Base-by-base conservation (phyloP, 2,888 invertebrate genomes). In the Cosmia trapezina region DNA sequence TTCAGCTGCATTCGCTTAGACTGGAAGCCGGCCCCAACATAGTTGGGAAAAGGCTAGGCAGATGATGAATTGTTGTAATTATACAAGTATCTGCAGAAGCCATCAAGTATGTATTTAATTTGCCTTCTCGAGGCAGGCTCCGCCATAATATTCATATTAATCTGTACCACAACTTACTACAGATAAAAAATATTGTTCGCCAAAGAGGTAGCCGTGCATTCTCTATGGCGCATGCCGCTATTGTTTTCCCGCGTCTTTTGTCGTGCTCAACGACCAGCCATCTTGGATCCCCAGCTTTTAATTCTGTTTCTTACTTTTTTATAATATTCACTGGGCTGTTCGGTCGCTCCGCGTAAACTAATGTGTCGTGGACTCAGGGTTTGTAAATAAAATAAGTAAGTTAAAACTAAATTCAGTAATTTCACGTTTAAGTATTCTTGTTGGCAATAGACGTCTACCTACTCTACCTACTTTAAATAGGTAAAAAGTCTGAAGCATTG, bases 181-280 rank as follows among this genome's bases (percentile, higher is more conserved):
- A 79, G 70, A 75, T 3, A 28, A 28, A 28, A 28, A 77, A 73
- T 60, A 87, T 72, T 75, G 62, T 77, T 62, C 70, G 67, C 70
- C 73, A 82, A 86, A 84, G 78, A 82, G 74, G 79, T 90, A 87
- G 86, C 88, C 80, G 86, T 89, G 89, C 88, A 85, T 88, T 90
- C 87, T 90, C 86, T 87, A 86, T 86, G 86, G 84, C 84, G 83
- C 83, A 86, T 86, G 81, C 83, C 70, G 86, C 90, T 86, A 91
- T 94, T 94, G 93, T 87, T 93, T 92, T 89, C 87, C 85, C 85
- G 86, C 87, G 90, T 86, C 94, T 93, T 93, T 94, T 94, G 93
- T 93, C 87, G 87, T 86, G 80, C 75, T 78, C 67, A 64, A 63
- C 74, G 83, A 77, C 93, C 92, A 91, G 78, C 78, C n/a, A 80